Percentiles rank a stretch among this genome's conserved stretches.
Conservation (phyloP, 2,113 vertebrate genomes). For the Clarias macrocephalus region DNA sequence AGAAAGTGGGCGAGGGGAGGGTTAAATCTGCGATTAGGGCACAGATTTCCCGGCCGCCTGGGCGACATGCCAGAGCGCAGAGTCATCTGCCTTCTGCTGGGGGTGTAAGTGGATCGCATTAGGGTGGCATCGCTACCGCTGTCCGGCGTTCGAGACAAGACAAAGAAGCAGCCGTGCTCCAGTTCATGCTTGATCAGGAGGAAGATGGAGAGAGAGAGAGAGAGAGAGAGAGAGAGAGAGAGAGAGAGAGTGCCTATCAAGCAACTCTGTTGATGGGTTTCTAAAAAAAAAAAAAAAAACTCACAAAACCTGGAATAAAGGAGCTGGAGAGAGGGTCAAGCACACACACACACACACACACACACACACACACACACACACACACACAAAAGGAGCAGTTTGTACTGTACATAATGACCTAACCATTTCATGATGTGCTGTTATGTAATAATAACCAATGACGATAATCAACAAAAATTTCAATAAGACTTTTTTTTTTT, state of each 20-base stretch:
- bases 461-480: neutral
- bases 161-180: slow-evolving; percentile 13
- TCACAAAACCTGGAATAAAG: slow-evolving; percentile 9
- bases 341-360: neutral
- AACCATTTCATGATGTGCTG: neutral
- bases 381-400: neutral
- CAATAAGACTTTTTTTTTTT: neutral
- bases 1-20: neutral
- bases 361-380: slow-evolving; percentile 6
- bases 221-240: neutral
- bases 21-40: slow-evolving; percentile 43
- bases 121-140: slow-evolving; percentile 22
- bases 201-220: neutral
- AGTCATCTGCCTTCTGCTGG: slow-evolving; percentile 45
- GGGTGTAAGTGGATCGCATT: slow-evolving; percentile 40
- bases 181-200: neutral
- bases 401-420: neutral
- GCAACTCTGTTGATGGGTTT: slow-evolving; percentile 13
- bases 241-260: neutral
- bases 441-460: neutral
- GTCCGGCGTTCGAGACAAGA: slow-evolving; percentile 11
- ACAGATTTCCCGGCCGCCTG: slow-evolving; percentile 24
- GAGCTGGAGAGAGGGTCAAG: neutral
- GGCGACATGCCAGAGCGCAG: slow-evolving; percentile 28
- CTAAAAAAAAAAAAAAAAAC: neutral